A percentile compares a stretch with the other conserved stretches of the same genome.
phyloP scores from a whole-genome alignment of 2,113 vertebrate genomes.

The Tylochromis polylepis region DNA sequence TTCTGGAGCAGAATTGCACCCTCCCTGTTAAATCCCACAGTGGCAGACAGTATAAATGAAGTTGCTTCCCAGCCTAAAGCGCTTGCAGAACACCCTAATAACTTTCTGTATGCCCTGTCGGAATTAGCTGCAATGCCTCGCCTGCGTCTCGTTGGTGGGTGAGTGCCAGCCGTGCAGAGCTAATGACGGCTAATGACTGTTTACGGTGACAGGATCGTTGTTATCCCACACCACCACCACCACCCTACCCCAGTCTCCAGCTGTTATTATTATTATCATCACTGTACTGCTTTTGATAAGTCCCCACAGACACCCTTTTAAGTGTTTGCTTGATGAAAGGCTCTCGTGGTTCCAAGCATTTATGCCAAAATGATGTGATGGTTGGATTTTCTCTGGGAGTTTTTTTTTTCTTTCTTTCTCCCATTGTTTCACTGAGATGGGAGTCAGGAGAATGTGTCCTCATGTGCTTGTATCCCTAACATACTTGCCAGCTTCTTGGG shows the following conservation, averaged over 20 bases:
- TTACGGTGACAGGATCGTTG: conserved; percentile 60
- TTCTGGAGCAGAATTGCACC: conserved; percentile 14
- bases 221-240: background rate
- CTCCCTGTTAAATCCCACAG: conserved; percentile 45
- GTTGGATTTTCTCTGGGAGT: conserved; percentile 2
- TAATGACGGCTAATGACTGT: conserved; percentile 70
- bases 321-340: conserved; percentile 49
- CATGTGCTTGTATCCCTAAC: background rate
- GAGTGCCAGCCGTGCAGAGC: conserved; percentile 50
- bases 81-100: conserved; percentile 37
- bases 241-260: conserved; percentile 45
- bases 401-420: background rate
- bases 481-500: background rate
- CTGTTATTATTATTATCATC: conserved; percentile 53
- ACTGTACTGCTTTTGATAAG: conserved; percentile 46
- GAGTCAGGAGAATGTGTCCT: conserved; percentile 6
- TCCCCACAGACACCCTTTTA: conserved; percentile 47
- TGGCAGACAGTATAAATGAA: conserved; percentile 61
- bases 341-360: conserved; percentile 16
- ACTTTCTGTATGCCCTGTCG: conserved; percentile 40
- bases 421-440: conserved; percentile 31
- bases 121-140: conserved; percentile 11
- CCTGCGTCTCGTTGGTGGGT: conserved; percentile 29
- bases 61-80: conserved; percentile 37
- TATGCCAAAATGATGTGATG: conserved; percentile 39